Base-by-base conservation (phyloP, 2,888 invertebrate species). In the Drosophila emarginata region DNA sequence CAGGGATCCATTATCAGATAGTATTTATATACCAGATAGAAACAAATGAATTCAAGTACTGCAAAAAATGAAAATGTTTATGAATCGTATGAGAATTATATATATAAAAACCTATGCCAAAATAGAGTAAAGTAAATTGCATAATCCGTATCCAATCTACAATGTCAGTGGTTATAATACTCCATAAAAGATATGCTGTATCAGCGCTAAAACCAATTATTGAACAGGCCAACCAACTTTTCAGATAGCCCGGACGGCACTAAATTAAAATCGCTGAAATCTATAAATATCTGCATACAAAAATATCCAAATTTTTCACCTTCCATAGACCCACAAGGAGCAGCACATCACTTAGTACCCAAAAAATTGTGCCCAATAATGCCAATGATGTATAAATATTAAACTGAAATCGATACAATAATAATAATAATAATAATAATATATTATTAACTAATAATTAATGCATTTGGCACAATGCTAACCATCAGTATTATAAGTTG, bases 1-100 rank as follows among this genome's bases (percentile, higher is more conserved):
- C 50, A 59, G 5, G 53, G 14, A 53, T 14, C 21, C 15, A 74
- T 23, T 4, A 36, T 40, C 1, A 32, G 26, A 14, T 69, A 84
- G 26, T 78, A 78, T 14, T 60, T 67, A 23, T 67, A 72, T 4
- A 82, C 64, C 26, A 75, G n/a, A 26, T 60, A 78, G 28, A 86
- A 39, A 23, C 67, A 66, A 2, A 62, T 0, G 59, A 66, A 74
- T 66, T 83, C 77, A 23, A 71, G 14, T 57, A 67, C 82, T 82
- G 18, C 1, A 61, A 52, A 26, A 4, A 0, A 1, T 23, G 21
- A 2, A 2, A 2, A 23, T 6, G 23, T 32, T 1, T 9, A 32
- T 0, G 1, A 32, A 14, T 14, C 14, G 9, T 14, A 23, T 3
- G 2, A 23, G 23, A 6, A 5, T 6, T 45, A 54, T 14, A 1